phyloP scores from a whole-genome alignment of 2,113 vertebrate species.

The Amia ocellicauda region DNA sequence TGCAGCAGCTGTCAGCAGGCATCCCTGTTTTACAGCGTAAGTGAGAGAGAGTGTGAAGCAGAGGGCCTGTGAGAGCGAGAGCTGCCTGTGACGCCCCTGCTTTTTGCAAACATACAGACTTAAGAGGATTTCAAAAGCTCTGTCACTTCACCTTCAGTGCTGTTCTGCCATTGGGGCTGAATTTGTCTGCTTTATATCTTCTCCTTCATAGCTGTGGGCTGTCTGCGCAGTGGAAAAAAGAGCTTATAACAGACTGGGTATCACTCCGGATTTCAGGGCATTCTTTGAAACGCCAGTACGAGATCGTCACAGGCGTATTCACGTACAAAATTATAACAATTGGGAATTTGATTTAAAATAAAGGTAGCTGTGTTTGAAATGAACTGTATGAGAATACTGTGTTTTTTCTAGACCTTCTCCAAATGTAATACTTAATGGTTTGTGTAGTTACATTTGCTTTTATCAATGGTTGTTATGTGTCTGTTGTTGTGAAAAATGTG shows the following conservation, averaged over 20 bases:
- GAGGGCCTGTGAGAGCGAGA: conserved; percentile 5
- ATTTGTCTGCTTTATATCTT: neutral
- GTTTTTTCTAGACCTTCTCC: too few species aligned
- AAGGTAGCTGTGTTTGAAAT: conserved; percentile 48
- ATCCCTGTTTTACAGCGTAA: neutral
- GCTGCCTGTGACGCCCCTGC: conserved; percentile 35
- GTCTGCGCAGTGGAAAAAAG: conserved; percentile 39
- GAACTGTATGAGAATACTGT: conserved; percentile 42
- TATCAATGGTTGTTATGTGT: too few species aligned
- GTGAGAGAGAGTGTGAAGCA: neutral
- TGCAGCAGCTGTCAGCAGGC: conserved; percentile 34
- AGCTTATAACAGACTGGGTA: conserved; percentile 40
- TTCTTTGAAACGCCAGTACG: conserved; percentile 59
- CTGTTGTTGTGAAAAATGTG: too few species aligned
- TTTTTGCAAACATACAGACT: conserved; percentile 34
- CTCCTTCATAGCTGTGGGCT: neutral
- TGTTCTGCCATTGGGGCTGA: too few species aligned
- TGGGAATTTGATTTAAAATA: conserved; percentile 65
- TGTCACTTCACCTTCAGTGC: neutral
- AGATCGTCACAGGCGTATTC: conserved; percentile 63
- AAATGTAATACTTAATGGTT: too few species aligned
- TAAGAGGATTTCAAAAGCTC: conserved; percentile 26
- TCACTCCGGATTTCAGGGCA: conserved; percentile 19
- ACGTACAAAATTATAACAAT: conserved; percentile 57
- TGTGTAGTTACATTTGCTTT: too few species aligned